Evolutionary conservation across 2,888 invertebrate species (phyloP), one percentile per base, ranked within the genome.

Genomic region (Pandemis cinnamomeana): DNA sequence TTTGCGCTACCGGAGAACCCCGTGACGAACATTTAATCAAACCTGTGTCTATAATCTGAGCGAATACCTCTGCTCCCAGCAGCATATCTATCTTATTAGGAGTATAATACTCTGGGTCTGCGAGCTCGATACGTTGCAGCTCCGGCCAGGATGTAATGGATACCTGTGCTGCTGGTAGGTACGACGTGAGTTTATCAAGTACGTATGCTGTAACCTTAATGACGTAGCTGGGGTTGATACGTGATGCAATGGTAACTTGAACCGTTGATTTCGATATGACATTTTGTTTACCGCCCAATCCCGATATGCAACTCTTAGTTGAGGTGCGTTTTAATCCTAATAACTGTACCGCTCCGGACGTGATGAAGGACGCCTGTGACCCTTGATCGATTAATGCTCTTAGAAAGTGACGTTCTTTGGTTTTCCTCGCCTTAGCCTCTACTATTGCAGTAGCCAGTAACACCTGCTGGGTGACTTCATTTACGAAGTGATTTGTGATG

Each of bases 341-440:
- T 5, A 72, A 53, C 61, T 81, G 81, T 0, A 78, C 81, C 41
- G 79, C 72, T 11, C 80, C 42, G 20, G 82, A 81, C 0, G 81
- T 81, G 5, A 83, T 78, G 61, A 82, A 83, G 6, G 78, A 81
- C 8, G 79, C 79, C 58, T 82, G 77, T 2, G 82, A 81, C 2
- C 82, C 81, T 44, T 79, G 81, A 71, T 81, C 83, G 7, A 83
- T 10, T 53, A 83, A 73, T 4, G 80, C 80, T 67, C 81, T 41
- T 8, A 58, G 27, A 20, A 27, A 27, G 8, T 20, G 27, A 7
- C 58, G 27, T 20, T 58, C 58, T 5, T 58, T 4, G 7, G 10
- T 53, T 13, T n/a, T n/a, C n/a, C 53, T 6, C 27, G 46, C 20
- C 8, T 13, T 11, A 46, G 48, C 44, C 1, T 64, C 15, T 11